Base-by-base conservation (phyloP, 2,888 invertebrate genomes). In the Hipparchia semele region DNA sequence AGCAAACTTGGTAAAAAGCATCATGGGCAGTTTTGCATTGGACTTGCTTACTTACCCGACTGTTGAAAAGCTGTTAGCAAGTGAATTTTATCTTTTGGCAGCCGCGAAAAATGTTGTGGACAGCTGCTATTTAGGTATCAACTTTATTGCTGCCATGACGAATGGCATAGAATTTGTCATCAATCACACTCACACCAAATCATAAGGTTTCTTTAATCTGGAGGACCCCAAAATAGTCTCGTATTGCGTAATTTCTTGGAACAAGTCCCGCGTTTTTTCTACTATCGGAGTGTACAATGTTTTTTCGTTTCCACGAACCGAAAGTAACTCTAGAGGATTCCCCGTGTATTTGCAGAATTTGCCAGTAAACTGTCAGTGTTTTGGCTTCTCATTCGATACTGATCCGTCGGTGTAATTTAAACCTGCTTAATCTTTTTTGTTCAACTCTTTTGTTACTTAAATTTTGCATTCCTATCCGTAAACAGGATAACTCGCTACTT, bases 191-290 rank as follows among this genome's bases (percentile, higher is more conserved):
- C 49, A 59, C 49, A 49, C 13, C n/a, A 69, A 12, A 45, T 61
- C 64, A 51, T 77, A 78, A 71, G 78, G 78, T 73, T 78, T 78
- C 78, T 65, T 61, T 70, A 72, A 75, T 73, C 71, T 69, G 59
- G 23, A 12, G 68, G 70, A 67, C 73, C 71, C 74, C 70, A 68
- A 76, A 76, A 72, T 71, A 68, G 70, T 62, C 60, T 71, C 62
- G 62, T 73, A 73, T 74, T 70, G 60, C 72, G 68, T 60, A 73
- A 75, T 72, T 73, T 49, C 64, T 70, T 45, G 70, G 68, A 68
- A 68, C 56, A 33, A 46, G 23, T 59, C 68, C 67, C 67, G 45
- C 23, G 13, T 72, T 74, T 62, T 67, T 69, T 74, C 13, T 66
- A 39, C 68, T 49, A 71, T 59, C 9, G 64, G 39, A 64, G 60